phyloP scores from a whole-genome alignment of 1,140 invertebrate species.

The Lordiphosa clarofinis region DNA sequence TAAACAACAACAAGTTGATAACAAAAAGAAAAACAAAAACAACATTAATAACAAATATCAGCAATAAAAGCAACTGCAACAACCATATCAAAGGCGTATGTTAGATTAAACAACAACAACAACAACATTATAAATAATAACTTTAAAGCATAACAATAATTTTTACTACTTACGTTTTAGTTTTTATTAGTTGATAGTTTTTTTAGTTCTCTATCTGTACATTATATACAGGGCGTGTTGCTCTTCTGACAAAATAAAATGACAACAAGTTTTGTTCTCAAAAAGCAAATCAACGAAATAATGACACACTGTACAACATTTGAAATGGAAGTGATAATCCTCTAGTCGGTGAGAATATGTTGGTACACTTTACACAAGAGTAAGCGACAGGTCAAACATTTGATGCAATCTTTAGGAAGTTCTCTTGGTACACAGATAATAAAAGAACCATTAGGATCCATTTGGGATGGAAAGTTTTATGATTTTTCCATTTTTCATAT shows the following conservation, averaged over 20 bases:
- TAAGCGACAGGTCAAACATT: no score
- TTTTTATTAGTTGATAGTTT: slow-evolving; percentile 15
- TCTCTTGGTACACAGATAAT: no score
- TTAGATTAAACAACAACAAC: slow-evolving; percentile 64
- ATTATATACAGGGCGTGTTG: slow-evolving; percentile 33
- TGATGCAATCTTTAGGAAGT: no score
- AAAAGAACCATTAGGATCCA: no score
- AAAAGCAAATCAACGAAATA: slow-evolving; percentile 67
- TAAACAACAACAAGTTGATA: slow-evolving; percentile 37
- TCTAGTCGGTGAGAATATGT: no score
- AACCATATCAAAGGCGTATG: slow-evolving; percentile 79
- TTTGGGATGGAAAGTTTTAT: no score
- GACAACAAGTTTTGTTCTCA: slow-evolving; percentile 33
- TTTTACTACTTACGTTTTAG: slow-evolving; percentile 18
- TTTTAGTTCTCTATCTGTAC: slow-evolving; percentile 13
- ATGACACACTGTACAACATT: slow-evolving; percentile 33
- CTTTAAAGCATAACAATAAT: slow-evolving; percentile 29
- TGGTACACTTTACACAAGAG: no score
- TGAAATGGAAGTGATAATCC: no score
- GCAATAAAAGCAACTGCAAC: slow-evolving; percentile 78
- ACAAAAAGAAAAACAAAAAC: slow-evolving; percentile 20
- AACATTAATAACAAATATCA: slow-evolving; percentile 62
- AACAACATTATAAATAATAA: slow-evolving; percentile 27
- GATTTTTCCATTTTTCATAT: no score
- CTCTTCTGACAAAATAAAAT: slow-evolving; percentile 7